phyloP scores from a whole-genome alignment of 2,113 vertebrate genomes.

The Siniperca chuatsi region DNA sequence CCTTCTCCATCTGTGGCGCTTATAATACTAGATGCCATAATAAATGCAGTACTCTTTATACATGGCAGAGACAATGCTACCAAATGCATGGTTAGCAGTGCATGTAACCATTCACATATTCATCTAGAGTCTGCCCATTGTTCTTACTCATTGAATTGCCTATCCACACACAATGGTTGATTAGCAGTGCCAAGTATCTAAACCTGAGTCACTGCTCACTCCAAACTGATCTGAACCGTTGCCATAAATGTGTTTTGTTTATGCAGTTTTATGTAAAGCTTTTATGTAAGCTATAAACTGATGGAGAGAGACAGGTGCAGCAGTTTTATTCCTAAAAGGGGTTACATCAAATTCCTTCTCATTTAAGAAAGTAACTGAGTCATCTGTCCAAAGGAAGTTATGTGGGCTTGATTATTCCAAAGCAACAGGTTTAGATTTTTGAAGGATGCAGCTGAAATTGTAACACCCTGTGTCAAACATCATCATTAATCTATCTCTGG shows the following conservation, averaged over 20 bases:
- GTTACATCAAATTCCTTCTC: too few relatives aligned
- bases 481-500: too few relatives aligned
- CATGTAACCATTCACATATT: constrained; percentile 57
- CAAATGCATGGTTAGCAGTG: constrained; percentile 58
- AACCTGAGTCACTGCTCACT: constrained; percentile 4
- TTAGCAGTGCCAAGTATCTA: constrained; percentile 57
- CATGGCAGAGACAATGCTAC: constrained; percentile 54
- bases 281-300: background rate
- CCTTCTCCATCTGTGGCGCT: constrained; percentile 61
- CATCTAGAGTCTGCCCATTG: constrained; percentile 62
- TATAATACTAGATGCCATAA: constrained; percentile 9
- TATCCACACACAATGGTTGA: constrained; percentile 52
- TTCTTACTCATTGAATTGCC: constrained; percentile 56
- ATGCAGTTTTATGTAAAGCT: background rate
- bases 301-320: too few relatives aligned
- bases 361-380: too few relatives aligned
- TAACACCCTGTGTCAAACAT: too few relatives aligned
- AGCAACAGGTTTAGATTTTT: too few relatives aligned
- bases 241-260: background rate
- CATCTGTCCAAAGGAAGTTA: too few relatives aligned
- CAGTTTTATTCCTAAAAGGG: too few relatives aligned
- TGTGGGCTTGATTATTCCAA: too few relatives aligned
- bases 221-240: constrained; percentile 5
- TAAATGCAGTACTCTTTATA: constrained; percentile 61
- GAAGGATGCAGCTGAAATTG: too few relatives aligned